These are phyloP conservation scores for Arenaria interpres DNA, from an alignment of 2,113 vertebrate genomes.

Conservation along the genomic window DNA sequence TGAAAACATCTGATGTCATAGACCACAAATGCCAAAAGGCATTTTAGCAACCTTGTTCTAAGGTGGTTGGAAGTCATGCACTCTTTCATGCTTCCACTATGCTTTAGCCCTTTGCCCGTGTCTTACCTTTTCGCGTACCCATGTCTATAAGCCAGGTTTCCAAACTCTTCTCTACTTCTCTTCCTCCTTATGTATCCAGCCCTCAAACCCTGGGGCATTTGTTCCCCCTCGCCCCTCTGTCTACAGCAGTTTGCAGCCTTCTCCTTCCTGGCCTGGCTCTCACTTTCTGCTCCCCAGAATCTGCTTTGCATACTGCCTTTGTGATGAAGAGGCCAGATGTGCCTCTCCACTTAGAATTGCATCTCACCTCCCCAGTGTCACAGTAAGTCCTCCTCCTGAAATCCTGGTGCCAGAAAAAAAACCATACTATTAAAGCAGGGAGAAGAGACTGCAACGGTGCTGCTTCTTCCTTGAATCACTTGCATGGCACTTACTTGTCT, in stretches of 20 bases:
- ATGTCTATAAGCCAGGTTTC: not conserved
- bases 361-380: not conserved
- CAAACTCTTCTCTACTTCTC: not conserved
- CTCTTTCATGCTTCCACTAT: not conserved
- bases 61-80: not conserved
- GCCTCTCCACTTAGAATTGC: not conserved
- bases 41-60: not conserved
- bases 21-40: not conserved
- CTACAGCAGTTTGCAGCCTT: not conserved
- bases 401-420: not conserved
- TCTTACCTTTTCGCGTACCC: not conserved
- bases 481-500: not conserved
- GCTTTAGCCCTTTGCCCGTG: not conserved
- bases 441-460: not conserved
- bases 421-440: not conserved
- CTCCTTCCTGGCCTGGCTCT: not conserved
- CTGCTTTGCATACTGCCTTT: not conserved
- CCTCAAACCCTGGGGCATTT: not conserved
- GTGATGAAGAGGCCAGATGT: not conserved
- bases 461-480: not conserved
- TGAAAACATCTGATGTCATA: not conserved
- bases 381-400: not conserved
- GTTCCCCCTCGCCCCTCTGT: not conserved
- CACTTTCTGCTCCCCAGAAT: not conserved
- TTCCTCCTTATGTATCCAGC: not conserved